These are phyloP conservation scores for Pseudonaja textilis DNA, from an alignment of 2,113 vertebrate species.

Conservation along the genomic window DNA sequence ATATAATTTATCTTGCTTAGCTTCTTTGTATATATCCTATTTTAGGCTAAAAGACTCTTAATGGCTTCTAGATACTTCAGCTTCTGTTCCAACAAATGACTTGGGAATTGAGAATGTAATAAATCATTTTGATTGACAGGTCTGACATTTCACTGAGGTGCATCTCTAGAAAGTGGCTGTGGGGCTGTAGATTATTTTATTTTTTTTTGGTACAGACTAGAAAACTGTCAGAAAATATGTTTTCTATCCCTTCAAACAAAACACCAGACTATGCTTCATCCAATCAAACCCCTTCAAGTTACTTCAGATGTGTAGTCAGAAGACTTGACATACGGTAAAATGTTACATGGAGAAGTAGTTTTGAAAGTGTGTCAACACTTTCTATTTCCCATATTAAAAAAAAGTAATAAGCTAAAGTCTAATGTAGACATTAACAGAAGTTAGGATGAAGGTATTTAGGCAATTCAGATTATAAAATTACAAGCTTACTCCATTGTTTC, in stretches of 20 bases:
- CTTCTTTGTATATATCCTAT: conserved; percentile 42
- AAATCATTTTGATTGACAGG: conserved; percentile 52
- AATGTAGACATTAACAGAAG: neutral
- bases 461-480: neutral
- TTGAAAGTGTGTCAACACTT: neutral
- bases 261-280: conserved; percentile 19
- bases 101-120: conserved; percentile 33
- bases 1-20: conserved; percentile 38
- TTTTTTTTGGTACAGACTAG: conserved; percentile 20
- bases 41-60: conserved; percentile 48
- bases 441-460: neutral
- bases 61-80: conserved; percentile 41
- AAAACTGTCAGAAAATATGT: conserved; percentile 41
- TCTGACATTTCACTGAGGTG: conserved; percentile 39
- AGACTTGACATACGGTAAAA: conserved; percentile 27
- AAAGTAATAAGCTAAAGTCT: neutral
- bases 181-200: conserved; percentile 6
- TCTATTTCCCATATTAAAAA: neutral
- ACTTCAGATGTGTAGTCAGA: conserved; percentile 26
- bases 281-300: conserved; percentile 17
- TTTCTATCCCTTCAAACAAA: conserved; percentile 47
- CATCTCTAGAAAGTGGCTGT: conserved; percentile 35
- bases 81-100: conserved; percentile 37
- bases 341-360: conserved; percentile 24
- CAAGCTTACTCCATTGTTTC: neutral